Evolutionary conservation across 2,113 vertebrate species (phyloP), one percentile per base, ranked within the genome.

Genomic region (Choloepus hoffmanni): DNA sequence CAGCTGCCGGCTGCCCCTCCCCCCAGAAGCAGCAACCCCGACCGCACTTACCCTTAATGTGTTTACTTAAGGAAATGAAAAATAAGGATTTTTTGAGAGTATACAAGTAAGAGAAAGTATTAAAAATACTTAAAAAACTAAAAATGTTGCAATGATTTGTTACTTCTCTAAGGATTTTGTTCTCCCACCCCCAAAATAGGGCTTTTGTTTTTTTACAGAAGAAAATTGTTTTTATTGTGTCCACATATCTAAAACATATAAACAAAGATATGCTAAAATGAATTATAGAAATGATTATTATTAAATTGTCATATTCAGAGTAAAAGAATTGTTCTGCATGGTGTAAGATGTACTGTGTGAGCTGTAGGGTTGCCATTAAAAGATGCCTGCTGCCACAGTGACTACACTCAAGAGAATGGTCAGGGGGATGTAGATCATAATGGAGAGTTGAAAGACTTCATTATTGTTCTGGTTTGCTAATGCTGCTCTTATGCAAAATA

Each of bases 141-240:
- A 23, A n/a, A 45, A 13, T 74, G 60, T 30, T 65, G 30, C 2
- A 82, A 67, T 40, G 24, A 16, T 90, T 53, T 65, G 1, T n/a
- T 83, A 10, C 21, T 89, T 96, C 28, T 92, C 9, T 73, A 48
- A 65, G 26, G 50, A 85, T 93, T 91, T 81, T 92, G 18, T 33
- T 21, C 55, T 18, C 19, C 18, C 55, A 58, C 19, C 55, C 55
- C 18, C 55, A 58, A 58, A 36, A 36, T 26, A 76, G 28, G 14
- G 9, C 63, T 60, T n/a, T 74, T 62, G 7, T 58, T 58, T 58
- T 58, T 58, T 58, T 19, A 73, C 16, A 67, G 23, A 82, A 7
- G 16, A 40, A 67, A 88, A 86, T 28, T 73, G 7, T 28, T 40
- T 67, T 84, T 63, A 50, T 84, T 21, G 36, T 40, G 36, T 76